Percentiles rank a stretch among this genome's conserved stretches.
Evolutionary conservation across 2,113 vertebrate species (phyloP).

Genomic region (Orientallactaga bullata): DNA sequence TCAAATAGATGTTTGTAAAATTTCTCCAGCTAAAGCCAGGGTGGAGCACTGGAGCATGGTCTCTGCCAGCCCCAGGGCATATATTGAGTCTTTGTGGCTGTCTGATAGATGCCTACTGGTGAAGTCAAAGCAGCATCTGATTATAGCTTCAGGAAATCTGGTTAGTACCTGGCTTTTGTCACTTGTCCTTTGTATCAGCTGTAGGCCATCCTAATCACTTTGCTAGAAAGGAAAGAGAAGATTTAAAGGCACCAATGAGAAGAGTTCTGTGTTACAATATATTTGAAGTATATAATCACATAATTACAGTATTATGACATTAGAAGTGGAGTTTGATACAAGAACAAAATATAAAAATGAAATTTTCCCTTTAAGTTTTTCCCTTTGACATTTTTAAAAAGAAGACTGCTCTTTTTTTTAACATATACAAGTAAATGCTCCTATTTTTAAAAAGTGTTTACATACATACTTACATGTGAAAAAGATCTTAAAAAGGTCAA

Average conservation of each 20-base stretch:
- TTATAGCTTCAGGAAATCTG: not conserved
- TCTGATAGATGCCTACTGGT: not conserved
- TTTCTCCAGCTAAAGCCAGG: not conserved
- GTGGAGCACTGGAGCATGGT: not conserved
- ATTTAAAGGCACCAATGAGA: constrained; percentile 8
- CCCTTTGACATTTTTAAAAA: constrained; percentile 43
- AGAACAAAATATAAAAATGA: constrained; percentile 35
- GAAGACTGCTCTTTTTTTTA: not conserved
- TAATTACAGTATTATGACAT: constrained; percentile 3
- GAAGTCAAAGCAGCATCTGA: constrained; percentile 2
- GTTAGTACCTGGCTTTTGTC: not conserved
- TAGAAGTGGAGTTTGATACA: constrained; percentile 32
- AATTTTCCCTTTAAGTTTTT: constrained; percentile 35
- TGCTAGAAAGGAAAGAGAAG: constrained; percentile 23
- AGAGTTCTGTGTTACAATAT: not conserved
- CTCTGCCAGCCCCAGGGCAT: not conserved
- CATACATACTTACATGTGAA: not conserved
- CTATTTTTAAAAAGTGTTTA: constrained; percentile 9
- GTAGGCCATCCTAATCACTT: not conserved
- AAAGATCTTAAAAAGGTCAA: constrained; percentile 37
- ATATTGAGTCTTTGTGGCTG: not conserved
- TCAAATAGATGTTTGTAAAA: constrained; percentile 34
- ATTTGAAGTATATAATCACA: constrained; percentile 52
- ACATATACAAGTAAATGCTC: too few relatives aligned
- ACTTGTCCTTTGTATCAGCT: constrained; percentile 41